Conservation (phyloP, 2,888 invertebrate species). For the Ectobius pallidus region DNA sequence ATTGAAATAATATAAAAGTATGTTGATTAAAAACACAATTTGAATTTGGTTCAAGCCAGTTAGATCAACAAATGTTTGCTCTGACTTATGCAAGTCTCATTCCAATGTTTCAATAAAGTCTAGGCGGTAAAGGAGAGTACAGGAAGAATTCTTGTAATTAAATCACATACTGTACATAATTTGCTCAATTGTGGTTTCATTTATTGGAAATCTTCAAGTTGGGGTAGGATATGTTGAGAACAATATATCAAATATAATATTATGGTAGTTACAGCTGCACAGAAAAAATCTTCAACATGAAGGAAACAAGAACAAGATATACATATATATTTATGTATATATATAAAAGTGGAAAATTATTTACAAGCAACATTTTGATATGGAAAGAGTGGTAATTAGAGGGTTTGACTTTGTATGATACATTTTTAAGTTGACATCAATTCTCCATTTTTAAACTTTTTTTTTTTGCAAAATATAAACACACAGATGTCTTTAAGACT, state of each 20-base stretch:
- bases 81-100: too few species aligned
- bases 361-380: slow-evolving; percentile 44
- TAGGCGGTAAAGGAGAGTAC: background rate
- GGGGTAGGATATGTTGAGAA: slow-evolving; percentile 35
- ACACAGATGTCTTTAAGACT: slow-evolving; percentile 28
- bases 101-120: too few species aligned
- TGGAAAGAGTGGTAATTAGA: slow-evolving; percentile 39
- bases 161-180: background rate
- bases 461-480: slow-evolving; percentile 40
- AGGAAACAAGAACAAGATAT: slow-evolving; percentile 43
- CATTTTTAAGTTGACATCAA: slow-evolving; percentile 31
- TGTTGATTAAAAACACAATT: too few species aligned
- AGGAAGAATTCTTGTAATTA: background rate
- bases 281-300: slow-evolving; percentile 41
- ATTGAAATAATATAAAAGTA: too few species aligned
- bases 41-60: too few species aligned
- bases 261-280: slow-evolving; percentile 38
- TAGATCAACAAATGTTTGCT: too few species aligned
- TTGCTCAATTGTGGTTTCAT: slow-evolving; percentile 6
- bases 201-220: slow-evolving; percentile 28
- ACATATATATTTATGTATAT: slow-evolving; percentile 43
- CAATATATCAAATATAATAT: slow-evolving; percentile 43
- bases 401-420: slow-evolving; percentile 26
- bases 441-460: slow-evolving; percentile 32
- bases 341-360: slow-evolving; percentile 45